phyloP scores from a whole-genome alignment of 2,113 vertebrate species.

The Romanogobio albipinnatus region DNA sequence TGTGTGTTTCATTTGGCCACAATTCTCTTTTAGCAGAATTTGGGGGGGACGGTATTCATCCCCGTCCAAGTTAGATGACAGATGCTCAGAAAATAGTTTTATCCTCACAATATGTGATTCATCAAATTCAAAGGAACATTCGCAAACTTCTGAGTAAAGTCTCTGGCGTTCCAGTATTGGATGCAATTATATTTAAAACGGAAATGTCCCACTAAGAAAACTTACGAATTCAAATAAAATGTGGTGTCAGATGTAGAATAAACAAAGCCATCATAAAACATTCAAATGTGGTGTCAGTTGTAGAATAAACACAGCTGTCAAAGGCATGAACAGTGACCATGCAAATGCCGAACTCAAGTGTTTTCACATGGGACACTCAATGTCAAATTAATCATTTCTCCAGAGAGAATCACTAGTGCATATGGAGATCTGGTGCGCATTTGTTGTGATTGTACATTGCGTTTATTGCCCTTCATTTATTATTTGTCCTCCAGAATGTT shows the following conservation, averaged over 20 bases:
- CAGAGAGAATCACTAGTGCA: background rate
- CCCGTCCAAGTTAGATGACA: slow-evolving; percentile 17
- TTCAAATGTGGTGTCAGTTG: background rate
- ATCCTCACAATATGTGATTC: background rate
- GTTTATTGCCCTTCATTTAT: background rate
- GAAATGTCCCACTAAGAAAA: too few species aligned
- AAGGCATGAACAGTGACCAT: background rate
- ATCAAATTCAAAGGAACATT: background rate
- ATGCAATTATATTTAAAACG: background rate
- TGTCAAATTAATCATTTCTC: slow-evolving; percentile 17
- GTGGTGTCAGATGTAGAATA: too few species aligned
- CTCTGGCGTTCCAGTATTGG: slow-evolving; percentile 10
- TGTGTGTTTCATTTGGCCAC: slow-evolving; percentile 11
- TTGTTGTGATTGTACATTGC: background rate
- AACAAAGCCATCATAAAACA: background rate
- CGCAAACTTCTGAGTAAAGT: background rate
- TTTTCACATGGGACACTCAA: background rate
- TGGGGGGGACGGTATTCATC: slow-evolving; percentile 6
- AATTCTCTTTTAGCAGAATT: background rate
- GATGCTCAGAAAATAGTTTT: slow-evolving; percentile 1
- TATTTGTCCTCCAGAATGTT: background rate
- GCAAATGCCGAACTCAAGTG: background rate
- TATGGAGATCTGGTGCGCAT: background rate
- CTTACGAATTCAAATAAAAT: too few species aligned
- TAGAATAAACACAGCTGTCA: background rate